Conservation (phyloP, 2,888 invertebrate genomes). For the Amaurobius ferox region DNA sequence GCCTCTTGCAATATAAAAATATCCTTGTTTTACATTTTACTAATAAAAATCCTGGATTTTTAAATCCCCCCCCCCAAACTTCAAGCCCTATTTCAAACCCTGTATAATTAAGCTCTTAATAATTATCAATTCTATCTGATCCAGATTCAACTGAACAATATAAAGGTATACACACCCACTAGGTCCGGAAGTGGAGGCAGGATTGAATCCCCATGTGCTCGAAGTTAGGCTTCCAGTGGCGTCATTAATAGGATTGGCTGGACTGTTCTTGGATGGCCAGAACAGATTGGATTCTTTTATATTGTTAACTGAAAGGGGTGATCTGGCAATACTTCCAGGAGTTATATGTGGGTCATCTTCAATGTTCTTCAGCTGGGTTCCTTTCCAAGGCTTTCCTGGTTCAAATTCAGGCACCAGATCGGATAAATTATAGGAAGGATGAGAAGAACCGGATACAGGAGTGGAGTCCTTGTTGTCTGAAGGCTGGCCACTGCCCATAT, state of each 20-base stretch:
- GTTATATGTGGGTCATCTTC: conserved; percentile 99
- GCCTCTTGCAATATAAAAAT: too few relatives aligned
- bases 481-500: not conserved
- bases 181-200: conserved; percentile 44
- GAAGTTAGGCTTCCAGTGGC: conserved; percentile 81
- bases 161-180: conserved; percentile 42
- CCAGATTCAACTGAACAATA: too few relatives aligned
- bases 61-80: too few relatives aligned
- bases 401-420: conserved; percentile 98
- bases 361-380: conserved; percentile 87
- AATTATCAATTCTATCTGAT: too few relatives aligned
- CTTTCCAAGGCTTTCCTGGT: conserved; percentile 99
- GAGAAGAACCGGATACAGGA: conserved; percentile 17
- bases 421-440: conserved; percentile 82
- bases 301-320: conserved; percentile 84
- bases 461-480: conserved; percentile 40
- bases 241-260: conserved; percentile 78
- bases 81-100: too few relatives aligned
- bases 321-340: conserved; percentile 86
- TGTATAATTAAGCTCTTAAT: too few relatives aligned
- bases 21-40: too few relatives aligned
- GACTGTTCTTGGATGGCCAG: conserved; percentile 84
- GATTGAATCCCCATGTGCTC: conserved; percentile 85
- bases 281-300: conserved; percentile 85
- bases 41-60: too few relatives aligned